Evolutionary conservation across 2,888 invertebrate species (phyloP).

Genomic region (Synergus laeviventris): DNA sequence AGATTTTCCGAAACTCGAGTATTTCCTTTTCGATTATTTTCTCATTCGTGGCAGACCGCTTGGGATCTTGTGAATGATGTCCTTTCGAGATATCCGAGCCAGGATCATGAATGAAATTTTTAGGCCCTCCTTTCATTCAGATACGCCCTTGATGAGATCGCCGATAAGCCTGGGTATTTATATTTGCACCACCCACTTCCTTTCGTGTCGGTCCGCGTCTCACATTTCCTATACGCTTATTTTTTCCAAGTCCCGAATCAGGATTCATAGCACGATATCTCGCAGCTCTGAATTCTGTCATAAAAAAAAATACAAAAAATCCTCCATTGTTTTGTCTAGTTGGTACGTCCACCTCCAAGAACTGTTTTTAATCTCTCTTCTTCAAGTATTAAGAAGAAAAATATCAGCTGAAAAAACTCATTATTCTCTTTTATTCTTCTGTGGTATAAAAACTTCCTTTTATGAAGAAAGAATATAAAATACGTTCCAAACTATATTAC

Average conservation of each 20-base stretch:
- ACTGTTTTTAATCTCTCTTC: constrained; percentile 40
- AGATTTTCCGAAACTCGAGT: constrained; percentile 39
- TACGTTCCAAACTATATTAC: neutral
- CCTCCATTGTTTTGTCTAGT: constrained; percentile 45
- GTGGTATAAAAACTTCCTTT: neutral
- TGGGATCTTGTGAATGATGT: constrained; percentile 40
- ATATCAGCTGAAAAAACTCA: neutral
- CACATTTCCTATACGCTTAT: constrained; percentile 45
- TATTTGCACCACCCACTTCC: constrained; percentile 56
- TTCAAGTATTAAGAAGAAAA: constrained; percentile 12
- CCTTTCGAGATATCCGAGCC: constrained; percentile 46
- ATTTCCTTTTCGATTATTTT: constrained; percentile 49
- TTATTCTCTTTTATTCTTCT: neutral
- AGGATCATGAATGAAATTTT: constrained; percentile 53
- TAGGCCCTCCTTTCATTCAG: constrained; percentile 50
- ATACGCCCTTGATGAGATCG: constrained; percentile 50
- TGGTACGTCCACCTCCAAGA: constrained; percentile 24
- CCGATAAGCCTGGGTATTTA: constrained; percentile 52
- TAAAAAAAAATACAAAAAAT: constrained; percentile 31
- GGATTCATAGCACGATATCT: constrained; percentile 47
- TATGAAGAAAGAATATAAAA: neutral
- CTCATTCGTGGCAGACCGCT: constrained; percentile 43
- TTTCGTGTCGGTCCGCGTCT: constrained; percentile 48
- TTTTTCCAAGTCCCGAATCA: constrained; percentile 49
- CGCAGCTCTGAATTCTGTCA: constrained; percentile 48